A percentile compares a stretch with the other conserved stretches of the same genome.
phyloP scores from a whole-genome alignment of 2,797 vertebrate genomes.

The Aselliscus stoliczkanus region DNA sequence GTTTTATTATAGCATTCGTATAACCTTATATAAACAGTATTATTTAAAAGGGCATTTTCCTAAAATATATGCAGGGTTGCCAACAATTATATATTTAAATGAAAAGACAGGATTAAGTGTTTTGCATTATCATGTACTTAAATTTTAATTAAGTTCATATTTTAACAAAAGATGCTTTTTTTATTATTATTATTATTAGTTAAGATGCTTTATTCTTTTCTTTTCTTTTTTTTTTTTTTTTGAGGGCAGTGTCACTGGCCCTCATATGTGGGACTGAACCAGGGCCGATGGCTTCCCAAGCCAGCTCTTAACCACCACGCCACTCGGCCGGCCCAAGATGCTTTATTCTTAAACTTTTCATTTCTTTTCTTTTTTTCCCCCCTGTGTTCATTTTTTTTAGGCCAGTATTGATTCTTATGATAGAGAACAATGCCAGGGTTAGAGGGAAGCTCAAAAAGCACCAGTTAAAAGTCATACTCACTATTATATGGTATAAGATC shows the following conservation, averaged over 20 bases:
- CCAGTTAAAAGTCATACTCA: neutral
- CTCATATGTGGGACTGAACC: no score
- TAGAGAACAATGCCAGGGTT: neutral
- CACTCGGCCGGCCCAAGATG: no score
- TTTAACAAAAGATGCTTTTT: neutral
- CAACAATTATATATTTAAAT: neutral
- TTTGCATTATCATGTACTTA: neutral
- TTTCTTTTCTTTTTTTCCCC: conserved; percentile 14
- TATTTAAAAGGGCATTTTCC: neutral
- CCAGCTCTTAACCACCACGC: no score
- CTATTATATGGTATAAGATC: neutral
- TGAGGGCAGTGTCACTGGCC: no score
- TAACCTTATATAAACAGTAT: neutral
- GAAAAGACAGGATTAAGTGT: neutral
- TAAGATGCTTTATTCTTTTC: neutral
- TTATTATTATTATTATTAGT: no score
- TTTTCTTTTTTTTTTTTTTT: conserved; percentile 14
- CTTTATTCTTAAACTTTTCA: neutral
- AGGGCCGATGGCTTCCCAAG: no score
- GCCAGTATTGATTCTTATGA: neutral
- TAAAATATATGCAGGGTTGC: neutral
- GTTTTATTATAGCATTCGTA: neutral
- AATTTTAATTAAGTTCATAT: neutral
- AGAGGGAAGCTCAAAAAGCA: neutral
- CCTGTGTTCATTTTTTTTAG: neutral